Percentiles rank a stretch among this genome's conserved stretches.
Evolutionary conservation across 2,797 vertebrate genomes (phyloP).

Genomic region (Calcarius lapponicus): DNA sequence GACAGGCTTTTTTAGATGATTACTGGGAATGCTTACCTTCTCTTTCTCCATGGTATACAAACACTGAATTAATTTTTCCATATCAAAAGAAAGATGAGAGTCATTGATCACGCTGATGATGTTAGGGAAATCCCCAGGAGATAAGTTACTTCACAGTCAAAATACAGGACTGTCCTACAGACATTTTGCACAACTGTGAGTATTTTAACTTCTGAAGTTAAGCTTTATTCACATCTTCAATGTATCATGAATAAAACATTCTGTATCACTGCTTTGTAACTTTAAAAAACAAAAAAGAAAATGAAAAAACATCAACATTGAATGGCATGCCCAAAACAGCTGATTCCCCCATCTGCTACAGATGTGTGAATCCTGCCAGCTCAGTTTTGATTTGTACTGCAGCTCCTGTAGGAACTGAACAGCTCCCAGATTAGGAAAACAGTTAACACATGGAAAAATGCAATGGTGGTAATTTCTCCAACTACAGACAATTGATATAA

Average conservation of each 20-base stretch:
- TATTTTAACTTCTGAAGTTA: neutral
- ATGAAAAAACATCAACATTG: neutral
- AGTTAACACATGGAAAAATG: neutral
- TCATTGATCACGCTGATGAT: neutral
- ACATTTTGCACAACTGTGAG: neutral
- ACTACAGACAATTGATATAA: neutral
- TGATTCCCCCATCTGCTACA: neutral
- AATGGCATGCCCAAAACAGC: slow-evolving; percentile 2
- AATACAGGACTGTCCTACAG: neutral
- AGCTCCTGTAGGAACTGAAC: neutral
- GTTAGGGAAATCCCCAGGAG: neutral
- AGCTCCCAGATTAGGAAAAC: neutral
- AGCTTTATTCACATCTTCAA: slow-evolving; percentile 16
- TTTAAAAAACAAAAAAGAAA: neutral
- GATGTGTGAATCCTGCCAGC: neutral
- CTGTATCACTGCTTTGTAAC: neutral
- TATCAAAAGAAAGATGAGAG: neutral
- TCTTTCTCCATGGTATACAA: neutral
- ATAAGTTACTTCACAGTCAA: neutral
- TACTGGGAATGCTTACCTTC: neutral
- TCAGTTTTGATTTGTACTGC: neutral
- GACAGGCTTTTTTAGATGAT: neutral
- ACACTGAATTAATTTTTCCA: neutral
- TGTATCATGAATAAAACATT: slow-evolving; percentile 27
- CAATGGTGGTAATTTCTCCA: neutral